Evolutionary conservation across 2,888 invertebrate genomes (phyloP), one percentile per base, ranked within the genome.

Genomic region (Conops quadrifasciatus): DNA sequence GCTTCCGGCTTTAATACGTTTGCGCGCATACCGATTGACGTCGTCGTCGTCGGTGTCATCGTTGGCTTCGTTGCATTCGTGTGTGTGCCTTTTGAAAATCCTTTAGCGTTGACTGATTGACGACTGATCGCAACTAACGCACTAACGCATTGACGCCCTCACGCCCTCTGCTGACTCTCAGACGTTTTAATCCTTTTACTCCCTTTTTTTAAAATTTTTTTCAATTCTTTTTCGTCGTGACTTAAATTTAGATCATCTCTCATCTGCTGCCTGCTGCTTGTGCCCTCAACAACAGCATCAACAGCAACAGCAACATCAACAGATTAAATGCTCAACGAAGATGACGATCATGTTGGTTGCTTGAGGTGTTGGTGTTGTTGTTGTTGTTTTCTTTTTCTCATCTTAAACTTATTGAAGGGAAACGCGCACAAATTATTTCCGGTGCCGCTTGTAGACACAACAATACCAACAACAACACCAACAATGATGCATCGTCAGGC

Each of bases 101-200:
- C 13, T 49, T 49, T 28, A 1, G 53, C n/a, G 58, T 26, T 58
- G 58, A 58, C 58, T 58, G 58, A 58, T 26, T 16, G 58, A 26
- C 28, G 58, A 0, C 28, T 28, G 16, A 28, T 36, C 5, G n/a
- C n/a, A 7, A 9, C 36, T 36, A 36, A 9, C 36, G 36, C n/a
- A n/a, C n/a, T n/a, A n/a, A 36, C 36, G 9, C 36, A 7, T 36
- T 36, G 36, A 36, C 36, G 36, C 36, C 4, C 36, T 36, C 5
- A 36, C 9, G 9, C 4, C 9, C 9, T 36, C 36, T 36, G 36
- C 36, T 36, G 5, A 7, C 36, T 36, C 36, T 36, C 36, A 1
- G 58, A 26, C 11, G 58, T 58, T 49, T 26, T 58, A 58, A 58
- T 58, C 58, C 58, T 58, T 58, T 58, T 49, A 5, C n/a, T 5